Evolutionary conservation across 2,888 invertebrate species (phyloP).

Genomic region (Dicranocentrus wangi): DNA sequence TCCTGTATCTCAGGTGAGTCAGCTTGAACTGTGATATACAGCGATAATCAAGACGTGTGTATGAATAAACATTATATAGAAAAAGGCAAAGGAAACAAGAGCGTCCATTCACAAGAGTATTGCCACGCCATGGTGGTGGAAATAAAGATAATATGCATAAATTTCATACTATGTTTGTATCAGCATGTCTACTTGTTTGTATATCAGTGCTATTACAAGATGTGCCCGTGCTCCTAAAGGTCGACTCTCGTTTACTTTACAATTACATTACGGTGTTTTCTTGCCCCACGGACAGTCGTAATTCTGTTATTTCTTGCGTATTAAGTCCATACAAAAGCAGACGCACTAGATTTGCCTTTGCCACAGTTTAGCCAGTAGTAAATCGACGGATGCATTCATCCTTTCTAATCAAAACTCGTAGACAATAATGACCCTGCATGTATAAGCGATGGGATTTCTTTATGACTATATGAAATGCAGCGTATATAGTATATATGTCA

Average conservation of each 20-base stretch:
- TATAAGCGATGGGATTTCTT: background rate
- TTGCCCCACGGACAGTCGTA: constrained; percentile 26
- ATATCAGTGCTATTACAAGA: background rate
- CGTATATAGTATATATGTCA: background rate
- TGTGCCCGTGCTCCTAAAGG: constrained; percentile 12
- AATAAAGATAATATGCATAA: constrained; percentile 7
- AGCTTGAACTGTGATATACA: background rate
- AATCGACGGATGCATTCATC: background rate
- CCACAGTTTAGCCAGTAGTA: background rate
- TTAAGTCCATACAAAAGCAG: background rate
- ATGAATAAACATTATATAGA: background rate
- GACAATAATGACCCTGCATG: background rate
- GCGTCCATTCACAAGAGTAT: constrained; percentile 1
- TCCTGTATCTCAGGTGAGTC: constrained; percentile 4
- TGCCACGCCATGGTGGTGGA: background rate
- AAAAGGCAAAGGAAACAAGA: constrained; percentile 19
- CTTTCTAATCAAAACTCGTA: background rate
- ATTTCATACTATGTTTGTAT: background rate
- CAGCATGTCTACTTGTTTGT: background rate
- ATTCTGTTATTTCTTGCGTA: constrained; percentile 29
- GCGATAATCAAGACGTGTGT: constrained; percentile 1
- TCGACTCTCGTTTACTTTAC: constrained; percentile 9
- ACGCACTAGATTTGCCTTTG: constrained; percentile 1
- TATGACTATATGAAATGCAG: background rate
- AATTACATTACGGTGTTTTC: constrained; percentile 32